Base-by-base conservation (phyloP, 2,888 invertebrate genomes). In the Dorcus parallelipipedus region DNA sequence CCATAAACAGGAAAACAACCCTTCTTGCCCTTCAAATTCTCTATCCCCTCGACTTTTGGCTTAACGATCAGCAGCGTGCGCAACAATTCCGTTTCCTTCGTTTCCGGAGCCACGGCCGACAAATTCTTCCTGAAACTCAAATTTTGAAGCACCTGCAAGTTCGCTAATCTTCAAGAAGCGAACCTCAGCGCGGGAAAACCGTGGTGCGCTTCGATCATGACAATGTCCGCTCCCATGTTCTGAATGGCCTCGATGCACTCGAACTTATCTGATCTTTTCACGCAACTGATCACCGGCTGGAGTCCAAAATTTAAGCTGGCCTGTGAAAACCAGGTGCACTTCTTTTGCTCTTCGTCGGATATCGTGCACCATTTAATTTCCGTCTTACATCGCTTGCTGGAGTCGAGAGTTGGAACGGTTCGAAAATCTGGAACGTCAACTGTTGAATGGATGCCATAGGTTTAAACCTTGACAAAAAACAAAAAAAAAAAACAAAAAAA, bases 1-100 rank as follows among this genome's bases (percentile, higher is more conserved):
- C 86, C 85, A 64, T 81, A 88, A 68, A 86, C 85, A 0, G 88
- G 86, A 77, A 89, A 84, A 72, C 88, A 89, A 0, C 85, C 86
- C 23, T 77, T 81, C 62, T 79, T 82, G 1, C 76, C 80, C 41
- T 81, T 78, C 2, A 89, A 69, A 70, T 84, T 83, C 60, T 81
- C 79, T 62, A 87, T 83, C 26, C 79, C 77, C 20, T 74, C 69
- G n/a, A 67, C 61, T n/a, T 71, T 61, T 10, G 67, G 63, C 63
- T 80, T 83, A 0, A 87, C 76, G 10, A 86, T 79, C 0, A 86
- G 83, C 0, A 84, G 77, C 0, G 85, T 77, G 9, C 82, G 81
- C 9, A 84, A 81, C 0, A 81, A 73, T 9, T 80, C 76, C 0
- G 69, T 71, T 0, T 75, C 74, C 0, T 76, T 71, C 49, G 85